phyloP scores from a whole-genome alignment of 2,113 vertebrate genomes.

The Pollimyrus isidori region DNA sequence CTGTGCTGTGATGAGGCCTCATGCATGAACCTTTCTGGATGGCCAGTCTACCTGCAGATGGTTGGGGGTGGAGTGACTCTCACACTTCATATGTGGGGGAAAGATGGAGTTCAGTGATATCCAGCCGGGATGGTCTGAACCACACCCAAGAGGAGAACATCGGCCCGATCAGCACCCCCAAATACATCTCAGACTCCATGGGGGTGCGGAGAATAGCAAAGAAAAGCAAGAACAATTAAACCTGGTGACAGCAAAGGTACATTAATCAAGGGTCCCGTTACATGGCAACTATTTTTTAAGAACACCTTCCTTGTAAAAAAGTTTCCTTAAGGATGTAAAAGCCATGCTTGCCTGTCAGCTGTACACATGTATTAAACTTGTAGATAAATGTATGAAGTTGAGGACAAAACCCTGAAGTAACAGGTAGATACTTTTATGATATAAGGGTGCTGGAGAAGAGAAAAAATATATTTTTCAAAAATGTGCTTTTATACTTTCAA shows the following conservation, averaged over 20 bases:
- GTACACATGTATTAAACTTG: slow-evolving; percentile 88
- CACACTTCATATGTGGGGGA: neutral
- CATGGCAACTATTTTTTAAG: slow-evolving; percentile 75
- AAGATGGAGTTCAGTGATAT: neutral
- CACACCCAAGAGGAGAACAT: neutral
- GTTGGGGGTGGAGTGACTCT: neutral
- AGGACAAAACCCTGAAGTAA: slow-evolving; percentile 67
- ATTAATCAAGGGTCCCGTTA: slow-evolving; percentile 81
- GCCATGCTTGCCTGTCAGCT: slow-evolving; percentile 92
- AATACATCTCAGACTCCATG: neutral
- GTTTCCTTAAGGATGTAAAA: slow-evolving; percentile 85
- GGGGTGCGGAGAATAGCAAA: neutral
- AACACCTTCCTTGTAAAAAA: slow-evolving; percentile 77
- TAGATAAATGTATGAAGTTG: slow-evolving; percentile 82
- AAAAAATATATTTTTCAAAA: slow-evolving; percentile 83
- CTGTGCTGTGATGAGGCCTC: slow-evolving; percentile 69
- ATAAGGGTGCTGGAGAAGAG: slow-evolving; percentile 84
- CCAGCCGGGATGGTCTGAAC: neutral
- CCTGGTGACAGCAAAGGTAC: slow-evolving; percentile 67
- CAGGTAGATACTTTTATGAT: slow-evolving; percentile 83
- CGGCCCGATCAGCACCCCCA: neutral
- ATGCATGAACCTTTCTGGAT: slow-evolving; percentile 74
- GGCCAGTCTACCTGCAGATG: slow-evolving; percentile 63
- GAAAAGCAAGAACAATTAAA: neutral
- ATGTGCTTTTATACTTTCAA: slow-evolving; percentile 86